Conservation (phyloP, 2,888 invertebrate species). For the Brachyopa scutellaris region DNA sequence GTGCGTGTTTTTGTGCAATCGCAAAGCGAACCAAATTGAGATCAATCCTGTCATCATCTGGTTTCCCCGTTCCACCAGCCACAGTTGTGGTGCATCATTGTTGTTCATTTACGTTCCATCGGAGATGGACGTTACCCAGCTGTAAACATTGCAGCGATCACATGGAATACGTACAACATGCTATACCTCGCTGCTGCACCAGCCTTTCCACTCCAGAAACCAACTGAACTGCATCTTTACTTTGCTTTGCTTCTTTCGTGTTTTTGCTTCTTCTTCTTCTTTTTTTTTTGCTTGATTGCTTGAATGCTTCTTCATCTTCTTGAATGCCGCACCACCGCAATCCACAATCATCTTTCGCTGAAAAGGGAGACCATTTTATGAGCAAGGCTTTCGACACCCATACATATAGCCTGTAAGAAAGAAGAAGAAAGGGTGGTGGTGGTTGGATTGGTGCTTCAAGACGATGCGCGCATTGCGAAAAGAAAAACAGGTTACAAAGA, state of each 20-base stretch:
- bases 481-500: slow-evolving; percentile 66
- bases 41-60: slow-evolving; percentile 71
- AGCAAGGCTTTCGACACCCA: slow-evolving; percentile 12
- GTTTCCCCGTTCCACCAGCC: slow-evolving; percentile 21
- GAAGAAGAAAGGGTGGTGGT: background rate
- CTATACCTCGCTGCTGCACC: slow-evolving; percentile 40
- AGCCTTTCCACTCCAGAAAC: slow-evolving; percentile 70
- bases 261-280: too few relatives aligned
- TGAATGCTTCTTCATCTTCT: slow-evolving; percentile 6
- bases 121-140: slow-evolving; percentile 58
- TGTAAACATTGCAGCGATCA: slow-evolving; percentile 60
- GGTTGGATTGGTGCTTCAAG: slow-evolving; percentile 16
- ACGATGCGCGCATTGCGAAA: slow-evolving; percentile 35
- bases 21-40: slow-evolving; percentile 64
- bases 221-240: slow-evolving; percentile 71
- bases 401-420: background rate
- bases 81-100: background rate
- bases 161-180: slow-evolving; percentile 61
- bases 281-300: slow-evolving; percentile 6
- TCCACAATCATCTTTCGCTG: slow-evolving; percentile 29
- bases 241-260: background rate
- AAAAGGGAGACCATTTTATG: slow-evolving; percentile 20
- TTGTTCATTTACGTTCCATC: slow-evolving; percentile 30
- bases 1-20: slow-evolving; percentile 66
- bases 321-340: too few relatives aligned